Evolutionary conservation across 2,888 invertebrate species (phyloP), one percentile per base, ranked within the genome.

Genomic region (Polylopha cassiicola): DNA sequence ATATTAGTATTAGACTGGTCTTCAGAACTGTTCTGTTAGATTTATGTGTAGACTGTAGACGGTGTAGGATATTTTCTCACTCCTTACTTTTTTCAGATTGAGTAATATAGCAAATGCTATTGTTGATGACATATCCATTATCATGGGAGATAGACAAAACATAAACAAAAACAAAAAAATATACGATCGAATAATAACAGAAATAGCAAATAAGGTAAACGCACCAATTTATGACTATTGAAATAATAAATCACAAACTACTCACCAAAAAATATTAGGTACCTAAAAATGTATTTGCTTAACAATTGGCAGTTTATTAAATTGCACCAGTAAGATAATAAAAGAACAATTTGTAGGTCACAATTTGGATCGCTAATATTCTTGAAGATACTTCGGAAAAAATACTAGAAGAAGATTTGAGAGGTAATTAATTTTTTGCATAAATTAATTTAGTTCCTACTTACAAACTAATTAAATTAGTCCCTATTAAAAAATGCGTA

Each of bases 321-420:
- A n/a, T n/a, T n/a, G n/a, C n/a, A n/a, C n/a, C n/a, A n/a, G n/a
- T 11, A 7, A 21, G 5, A 16, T 26, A 13, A 18, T 9, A 6
- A 31, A 22, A 21, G 7, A 28, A 23, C 32, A 15, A 26, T 37
- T 43, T 48, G 21, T 37, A 80, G 82, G 53, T 82, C 22, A 61
- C 81, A 32, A 37, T 73, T 27, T 85, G 84, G 84, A 70, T 81
- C 28, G 48, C 58, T 23, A 53, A 51, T 24, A 63, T 84, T 39
- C 51, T 85, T 6, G 64, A 73, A 21, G 75, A 80, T 24, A 46
- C 73, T 3, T 45, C 57, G 3, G 48, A 56, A 11, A 76, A 62
- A 43, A 47, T 73, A 15, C 50, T 79, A 41, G 63, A 75, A 51
- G 76, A 79, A 42, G 71, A 76, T 32, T 55, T 77, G 23, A 55